A percentile compares a stretch with the other conserved stretches of the same genome.
Evolutionary conservation across 2,888 invertebrate species (phyloP).

Genomic region (Dynastes maya): DNA sequence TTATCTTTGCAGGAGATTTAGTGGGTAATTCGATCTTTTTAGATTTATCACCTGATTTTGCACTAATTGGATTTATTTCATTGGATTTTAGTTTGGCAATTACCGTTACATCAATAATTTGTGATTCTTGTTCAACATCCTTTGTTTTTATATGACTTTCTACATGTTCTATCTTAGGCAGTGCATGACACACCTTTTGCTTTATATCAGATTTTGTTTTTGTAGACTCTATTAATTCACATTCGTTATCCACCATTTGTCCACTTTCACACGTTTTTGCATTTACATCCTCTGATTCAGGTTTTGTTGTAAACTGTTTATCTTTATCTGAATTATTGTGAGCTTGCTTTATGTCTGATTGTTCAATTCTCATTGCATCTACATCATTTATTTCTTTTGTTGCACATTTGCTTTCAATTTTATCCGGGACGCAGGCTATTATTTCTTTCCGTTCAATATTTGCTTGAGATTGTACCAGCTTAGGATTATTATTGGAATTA

Average conservation of each 20-base stretch:
- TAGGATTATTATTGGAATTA: neutral
- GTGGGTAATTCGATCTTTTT: conserved; percentile 7
- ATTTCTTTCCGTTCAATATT: neutral
- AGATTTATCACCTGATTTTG: conserved; percentile 22
- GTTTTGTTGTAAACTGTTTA: neutral
- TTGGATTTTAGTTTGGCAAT: neutral
- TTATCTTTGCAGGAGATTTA: conserved; percentile 7
- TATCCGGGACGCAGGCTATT: neutral
- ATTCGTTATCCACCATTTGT: neutral
- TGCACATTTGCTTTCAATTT: neutral
- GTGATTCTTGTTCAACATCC: neutral
- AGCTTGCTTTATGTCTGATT: neutral
- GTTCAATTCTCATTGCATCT: neutral
- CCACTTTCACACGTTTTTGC: neutral
- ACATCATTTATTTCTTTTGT: neutral
- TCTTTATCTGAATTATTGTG: neutral
- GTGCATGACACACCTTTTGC: neutral
- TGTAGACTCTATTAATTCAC: neutral
- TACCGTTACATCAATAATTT: neutral
- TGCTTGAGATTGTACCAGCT: neutral
- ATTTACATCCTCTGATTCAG: neutral
- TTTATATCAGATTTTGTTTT: conserved; percentile 13
- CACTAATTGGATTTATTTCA: neutral
- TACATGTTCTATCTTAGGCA: neutral
- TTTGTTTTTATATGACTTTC: neutral